Conservation (phyloP, 2,888 invertebrate species). For the Limnephilus auricula region DNA sequence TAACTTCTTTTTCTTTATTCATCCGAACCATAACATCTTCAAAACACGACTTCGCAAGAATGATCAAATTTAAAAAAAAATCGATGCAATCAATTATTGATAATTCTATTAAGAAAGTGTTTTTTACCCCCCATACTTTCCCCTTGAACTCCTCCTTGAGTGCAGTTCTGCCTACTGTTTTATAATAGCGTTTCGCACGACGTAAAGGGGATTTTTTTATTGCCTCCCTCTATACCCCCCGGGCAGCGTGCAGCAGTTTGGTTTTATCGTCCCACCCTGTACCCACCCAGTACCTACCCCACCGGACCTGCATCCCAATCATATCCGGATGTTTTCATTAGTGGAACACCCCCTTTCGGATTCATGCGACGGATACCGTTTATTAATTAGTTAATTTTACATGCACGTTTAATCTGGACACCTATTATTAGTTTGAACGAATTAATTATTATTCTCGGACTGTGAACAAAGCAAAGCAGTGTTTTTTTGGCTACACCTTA, state of each 20-base stretch:
- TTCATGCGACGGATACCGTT: background rate
- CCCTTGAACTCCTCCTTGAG: background rate
- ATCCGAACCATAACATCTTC: too few species aligned
- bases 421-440: background rate
- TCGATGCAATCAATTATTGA: background rate
- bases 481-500: background rate
- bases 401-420: background rate
- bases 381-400: background rate
- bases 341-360: background rate
- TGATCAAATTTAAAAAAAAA: too few species aligned
- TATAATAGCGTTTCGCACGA: slow-evolving; percentile 16
- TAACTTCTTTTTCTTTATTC: too few species aligned
- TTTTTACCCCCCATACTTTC: background rate
- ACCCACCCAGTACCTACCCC: background rate
- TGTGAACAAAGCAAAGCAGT: background rate
- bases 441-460: background rate
- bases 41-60: too few species aligned
- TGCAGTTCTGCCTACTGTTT: background rate
- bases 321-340: slow-evolving; percentile 17
- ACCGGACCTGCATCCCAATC: slow-evolving; percentile 34
- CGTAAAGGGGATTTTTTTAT: slow-evolving; percentile 41
- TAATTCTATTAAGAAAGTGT: background rate
- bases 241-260: slow-evolving; percentile 26
- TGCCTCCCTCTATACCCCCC: slow-evolving; percentile 12
- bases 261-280: slow-evolving; percentile 8